Evolutionary conservation across 2,113 vertebrate species (phyloP), one percentile per base, ranked within the genome.

Genomic region (Oreochromis tanganicae): DNA sequence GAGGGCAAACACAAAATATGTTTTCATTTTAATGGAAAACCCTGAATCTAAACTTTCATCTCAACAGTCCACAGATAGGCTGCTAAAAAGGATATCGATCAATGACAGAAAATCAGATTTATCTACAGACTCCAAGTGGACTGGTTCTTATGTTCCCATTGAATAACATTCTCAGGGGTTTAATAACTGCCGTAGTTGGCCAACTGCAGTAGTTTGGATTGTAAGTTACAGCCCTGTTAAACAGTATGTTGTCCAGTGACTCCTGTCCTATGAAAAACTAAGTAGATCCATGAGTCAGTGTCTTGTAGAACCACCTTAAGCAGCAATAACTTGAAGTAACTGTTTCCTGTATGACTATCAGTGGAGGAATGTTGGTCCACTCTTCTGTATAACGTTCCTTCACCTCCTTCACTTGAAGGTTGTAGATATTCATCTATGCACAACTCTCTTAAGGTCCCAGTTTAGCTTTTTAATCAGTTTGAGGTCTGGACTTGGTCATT

Each of bases 131-230:
- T 73, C 38, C n/a, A 27, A 14, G 66, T 16, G 21, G 13, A 73
- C 66, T 2, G 38, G 38, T 24, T 24, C n/a, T 27, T 9, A 73
- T 1, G 38, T 0, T 43, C 38, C 38, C 38, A 71, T 2, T 14
- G 21, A 73, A 24, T 38, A 24, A 27, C n/a, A 46, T 73, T 73
- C 5, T 73, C n/a, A 2, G 13, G 38, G 1, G 21, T 27, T 46
- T 46, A 16, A 73, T 46, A 73, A 73, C 24, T 7, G 1, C n/a
- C 2, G 2, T 2, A 38, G 34, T 38, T 66, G 17, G 2, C 63
- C 36, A 43, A 68, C 11, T 41, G 7, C 36, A 5, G 7, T 1
- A 24, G 36, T 21, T 43, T 21, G n/a, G 12, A 41, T 41, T 43
- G 12, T 24, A 16, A n/a, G 11, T 68, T 46, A 71, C 19, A 71